Evolutionary conservation across 2,113 vertebrate species (phyloP), one percentile per base, ranked within the genome.

Genomic region (Typhlomys cinereus): DNA sequence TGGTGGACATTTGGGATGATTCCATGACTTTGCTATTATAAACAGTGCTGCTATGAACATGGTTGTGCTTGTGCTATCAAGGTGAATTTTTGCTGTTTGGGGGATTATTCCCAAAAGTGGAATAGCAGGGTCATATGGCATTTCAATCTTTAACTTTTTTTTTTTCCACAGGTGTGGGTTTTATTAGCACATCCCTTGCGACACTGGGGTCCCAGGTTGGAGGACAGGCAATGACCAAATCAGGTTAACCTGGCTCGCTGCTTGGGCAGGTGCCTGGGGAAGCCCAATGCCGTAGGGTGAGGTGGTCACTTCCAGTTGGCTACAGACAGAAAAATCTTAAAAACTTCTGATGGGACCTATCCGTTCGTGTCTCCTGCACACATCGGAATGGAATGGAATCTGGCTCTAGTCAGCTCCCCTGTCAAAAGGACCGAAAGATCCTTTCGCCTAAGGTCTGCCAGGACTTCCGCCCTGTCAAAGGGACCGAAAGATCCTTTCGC

Each of bases 141-240:
- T n/a, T n/a, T n/a, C n/a, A n/a, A n/a, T n/a, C n/a, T n/a, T n/a
- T n/a, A n/a, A n/a, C n/a, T n/a, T n/a, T n/a, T n/a, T n/a, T n/a
- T n/a, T n/a, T n/a, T n/a, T n/a, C n/a, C 91, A 91, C 66, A 75
- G 69, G 90, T 29, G 27, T 13, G 46, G 59, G 13, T 31, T 97
- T 97, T 97, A 97, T 94, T 96, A 73, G 73, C 80, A 67, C 23
- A 2, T 41, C 23, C 18, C 31, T 21, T 3, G 41, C 17, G n/a
- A 50, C 70, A 76, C 1, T 6, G 13, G 5, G 71, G 4, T 78
- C 41, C 13, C 41, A 4, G 62, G 29, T 25, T 13, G 1, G 18
- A 5, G 21, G 15, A 9, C 21, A 15, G 41, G 29, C 18, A 7
- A 29, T 0, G 57, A 66, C 1, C 41, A 36, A n/a, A 36, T 6